A percentile compares a stretch with the other conserved stretches of the same genome.
Conservation (phyloP, 2,113 vertebrate genomes). For the Calidris pygmaea region DNA sequence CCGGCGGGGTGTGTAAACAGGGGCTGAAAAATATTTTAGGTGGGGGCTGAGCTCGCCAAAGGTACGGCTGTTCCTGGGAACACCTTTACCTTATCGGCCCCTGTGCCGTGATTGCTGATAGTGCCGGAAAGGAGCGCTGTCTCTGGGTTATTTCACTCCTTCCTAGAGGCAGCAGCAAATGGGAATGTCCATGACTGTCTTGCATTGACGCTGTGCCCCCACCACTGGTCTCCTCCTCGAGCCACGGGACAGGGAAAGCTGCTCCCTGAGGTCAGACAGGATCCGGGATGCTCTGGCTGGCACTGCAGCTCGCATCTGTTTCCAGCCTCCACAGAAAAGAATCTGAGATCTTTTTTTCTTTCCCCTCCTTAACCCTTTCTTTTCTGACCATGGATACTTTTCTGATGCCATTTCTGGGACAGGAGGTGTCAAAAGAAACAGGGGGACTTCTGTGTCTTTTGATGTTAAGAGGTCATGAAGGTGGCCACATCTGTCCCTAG, state of each 20-base stretch:
- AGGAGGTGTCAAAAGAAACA: neutral
- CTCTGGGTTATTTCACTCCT: neutral
- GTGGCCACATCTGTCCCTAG: neutral
- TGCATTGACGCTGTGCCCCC: rapidly evolving
- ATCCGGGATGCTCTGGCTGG: neutral
- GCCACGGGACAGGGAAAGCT: neutral
- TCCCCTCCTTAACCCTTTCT: neutral
- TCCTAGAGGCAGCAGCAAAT: neutral
- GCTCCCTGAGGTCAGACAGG: neutral
- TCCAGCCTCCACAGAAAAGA: neutral
- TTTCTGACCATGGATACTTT: rapidly evolving
- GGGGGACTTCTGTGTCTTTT: too few relatives aligned
- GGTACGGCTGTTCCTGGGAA: neutral
- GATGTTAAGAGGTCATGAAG: neutral
- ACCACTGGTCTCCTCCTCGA: rapidly evolving
- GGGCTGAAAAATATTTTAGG: neutral
- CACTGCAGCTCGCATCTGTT: neutral
- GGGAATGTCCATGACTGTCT: neutral
- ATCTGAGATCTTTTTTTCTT: rapidly evolving
- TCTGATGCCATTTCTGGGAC: neutral
- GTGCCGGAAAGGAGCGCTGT: neutral
- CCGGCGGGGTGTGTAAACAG: neutral
- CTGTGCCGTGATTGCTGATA: neutral
- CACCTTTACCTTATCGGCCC: neutral
- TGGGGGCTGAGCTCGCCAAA: neutral